Evolutionary conservation across 2,797 vertebrate species (phyloP).

Genomic region (Lagorchestes hirsutus): DNA sequence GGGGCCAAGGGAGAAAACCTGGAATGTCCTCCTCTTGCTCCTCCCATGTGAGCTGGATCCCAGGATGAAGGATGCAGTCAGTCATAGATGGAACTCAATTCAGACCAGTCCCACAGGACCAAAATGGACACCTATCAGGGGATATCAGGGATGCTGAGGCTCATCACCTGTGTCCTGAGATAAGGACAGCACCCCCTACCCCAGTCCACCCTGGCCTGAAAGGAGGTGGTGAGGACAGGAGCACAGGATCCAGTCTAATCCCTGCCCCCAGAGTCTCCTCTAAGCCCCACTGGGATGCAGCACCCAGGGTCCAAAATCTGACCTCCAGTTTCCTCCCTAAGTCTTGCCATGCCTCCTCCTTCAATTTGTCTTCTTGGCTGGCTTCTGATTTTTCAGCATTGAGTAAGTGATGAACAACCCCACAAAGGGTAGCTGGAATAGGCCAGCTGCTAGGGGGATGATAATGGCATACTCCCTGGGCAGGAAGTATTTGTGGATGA

Average conservation of each 20-base stretch:
- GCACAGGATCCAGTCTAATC: fast-evolving
- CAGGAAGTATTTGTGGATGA: conserved; percentile 93
- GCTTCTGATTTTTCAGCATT: conserved; percentile 91
- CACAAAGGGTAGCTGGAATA: conserved; percentile 92
- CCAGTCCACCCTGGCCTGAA: fast-evolving
- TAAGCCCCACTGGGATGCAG: fast-evolving
- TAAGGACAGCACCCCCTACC: not conserved
- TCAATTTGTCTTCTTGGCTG: conserved; percentile 91
- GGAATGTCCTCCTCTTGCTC: not conserved
- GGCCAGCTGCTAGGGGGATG: conserved; percentile 90
- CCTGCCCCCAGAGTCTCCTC: not conserved
- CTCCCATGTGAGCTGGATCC: not conserved
- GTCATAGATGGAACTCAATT: not conserved
- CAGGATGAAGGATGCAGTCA: not conserved
- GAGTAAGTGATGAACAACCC: conserved; percentile 90
- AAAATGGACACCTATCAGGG: not conserved
- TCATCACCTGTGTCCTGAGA: not conserved
- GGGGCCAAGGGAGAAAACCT: not conserved
- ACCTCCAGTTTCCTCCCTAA: not conserved
- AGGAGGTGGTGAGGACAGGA: not conserved
- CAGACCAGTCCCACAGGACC: not conserved
- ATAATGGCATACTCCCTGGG: conserved; percentile 94
- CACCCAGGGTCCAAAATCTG: not conserved
- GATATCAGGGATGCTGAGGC: not conserved
- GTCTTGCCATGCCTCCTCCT: not conserved